Evolutionary conservation across 2,888 invertebrate genomes (phyloP).

Genomic region (Ennomos erosarius): DNA sequence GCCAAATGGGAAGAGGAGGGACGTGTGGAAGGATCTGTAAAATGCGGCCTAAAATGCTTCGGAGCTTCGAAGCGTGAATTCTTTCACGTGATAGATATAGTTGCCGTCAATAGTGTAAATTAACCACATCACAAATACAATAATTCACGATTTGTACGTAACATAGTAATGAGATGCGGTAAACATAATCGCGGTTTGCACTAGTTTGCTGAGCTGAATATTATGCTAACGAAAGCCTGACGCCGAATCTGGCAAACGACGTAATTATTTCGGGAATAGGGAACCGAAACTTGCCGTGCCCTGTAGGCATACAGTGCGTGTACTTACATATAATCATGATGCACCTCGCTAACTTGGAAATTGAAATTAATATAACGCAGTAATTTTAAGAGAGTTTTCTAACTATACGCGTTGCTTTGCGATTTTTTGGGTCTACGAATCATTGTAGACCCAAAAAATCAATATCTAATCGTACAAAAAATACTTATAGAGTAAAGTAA

Average conservation of each 20-base stretch:
- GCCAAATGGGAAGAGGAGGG: slow-evolving; percentile 31
- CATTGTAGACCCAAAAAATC: neutral
- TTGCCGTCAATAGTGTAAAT: neutral
- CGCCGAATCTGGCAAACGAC: slow-evolving; percentile 3
- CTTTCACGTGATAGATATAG: neutral
- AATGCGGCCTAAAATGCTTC: slow-evolving; percentile 13
- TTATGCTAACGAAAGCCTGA: slow-evolving; percentile 4
- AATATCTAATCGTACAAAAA: neutral
- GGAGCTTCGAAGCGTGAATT: neutral
- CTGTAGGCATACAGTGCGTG: neutral
- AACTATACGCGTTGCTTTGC: too few relatives aligned
- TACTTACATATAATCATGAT: too few relatives aligned
- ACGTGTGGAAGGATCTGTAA: slow-evolving; percentile 20
- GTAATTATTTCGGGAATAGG: slow-evolving; percentile 6
- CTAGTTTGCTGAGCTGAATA: slow-evolving; percentile 2
- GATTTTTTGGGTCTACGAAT: too few relatives aligned
- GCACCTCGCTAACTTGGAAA: neutral
- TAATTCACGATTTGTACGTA: too few relatives aligned
- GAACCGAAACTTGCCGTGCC: neutral
- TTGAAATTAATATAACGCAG: neutral
- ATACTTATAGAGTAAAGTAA: neutral
- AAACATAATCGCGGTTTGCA: slow-evolving; percentile 1
- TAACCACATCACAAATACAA: too few relatives aligned
- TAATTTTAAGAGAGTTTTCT: neutral
- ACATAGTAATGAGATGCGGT: too few relatives aligned